Base-by-base conservation (phyloP, 2,888 invertebrate genomes). In the Blera fallax region DNA sequence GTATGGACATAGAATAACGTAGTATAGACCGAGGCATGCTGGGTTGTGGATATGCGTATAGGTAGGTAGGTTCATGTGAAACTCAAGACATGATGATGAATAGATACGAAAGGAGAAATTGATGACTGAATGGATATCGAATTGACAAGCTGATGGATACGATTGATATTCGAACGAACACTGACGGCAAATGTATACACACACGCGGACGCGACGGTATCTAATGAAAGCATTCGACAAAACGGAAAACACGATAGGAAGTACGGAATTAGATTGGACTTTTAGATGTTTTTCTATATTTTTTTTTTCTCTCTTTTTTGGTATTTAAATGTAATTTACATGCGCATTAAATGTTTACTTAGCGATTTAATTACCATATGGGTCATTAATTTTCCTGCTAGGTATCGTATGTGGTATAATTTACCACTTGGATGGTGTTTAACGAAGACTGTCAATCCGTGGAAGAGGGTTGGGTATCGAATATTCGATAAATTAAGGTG, bases 71-170 rank as follows among this genome's bases (percentile, higher is more conserved):
- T 29, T 2, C 18, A 27, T 54, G 45, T 70, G 80, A 64, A 76
- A 85, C 70, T 80, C 84, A 80, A 80, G 84, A 80, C 84, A 85
- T 80, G 80, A 85, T 85, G 84, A 85, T 85, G 84, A 85, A 85
- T 85, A 85, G 84, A 85, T 85, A 85, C 76, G 65, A 70, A 72
- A 74, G 84, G 84, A 74, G 84, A 85, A 85, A 85, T 85, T 85
- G 84, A 85, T 85, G 84, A 85, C 84, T 85, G 84, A 85, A 85
- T 85, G 84, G 84, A 85, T 85, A 85, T 85, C 84, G 84, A 80
- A 85, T 80, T 85, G 84, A 85, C 84, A 85, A 80, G 84, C 84
- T 85, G 84, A 80, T 85, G 84, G 84, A 85, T 85, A 70, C 76
- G 76, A 85, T 76, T 85, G 84, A 85, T 85, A 85, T 80, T 80